phyloP scores from a whole-genome alignment of 2,888 invertebrate genomes.

The Conomelus anceps region DNA sequence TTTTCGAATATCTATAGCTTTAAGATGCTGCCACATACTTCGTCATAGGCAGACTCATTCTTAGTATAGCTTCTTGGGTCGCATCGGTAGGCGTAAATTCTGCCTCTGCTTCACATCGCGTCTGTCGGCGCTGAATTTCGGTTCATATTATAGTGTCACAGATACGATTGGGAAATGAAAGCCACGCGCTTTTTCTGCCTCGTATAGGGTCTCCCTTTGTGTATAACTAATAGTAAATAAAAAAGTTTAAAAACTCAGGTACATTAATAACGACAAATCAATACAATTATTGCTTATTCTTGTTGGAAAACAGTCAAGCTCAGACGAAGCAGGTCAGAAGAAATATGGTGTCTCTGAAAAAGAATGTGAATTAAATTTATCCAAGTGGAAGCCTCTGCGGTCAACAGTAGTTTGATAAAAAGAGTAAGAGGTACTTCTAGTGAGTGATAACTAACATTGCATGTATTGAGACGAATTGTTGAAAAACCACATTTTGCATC shows the following conservation, averaged over 20 bases:
- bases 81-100: too few relatives aligned
- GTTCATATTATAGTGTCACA: too few relatives aligned
- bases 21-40: too few relatives aligned
- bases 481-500: background rate
- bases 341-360: background rate
- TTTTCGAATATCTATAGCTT: too few relatives aligned
- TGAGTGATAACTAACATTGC: background rate
- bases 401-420: constrained; percentile 14
- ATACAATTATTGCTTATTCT: background rate
- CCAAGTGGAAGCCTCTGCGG: constrained; percentile 17
- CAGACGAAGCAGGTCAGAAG: background rate
- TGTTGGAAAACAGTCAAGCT: background rate
- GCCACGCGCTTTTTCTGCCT: too few relatives aligned
- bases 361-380: background rate
- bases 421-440: constrained; percentile 2
- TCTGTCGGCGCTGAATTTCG: too few relatives aligned
- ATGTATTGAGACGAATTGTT: background rate
- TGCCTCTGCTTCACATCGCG: too few relatives aligned
- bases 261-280: background rate
- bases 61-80: too few relatives aligned
- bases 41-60: too few relatives aligned
- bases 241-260: background rate
- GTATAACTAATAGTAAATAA: too few relatives aligned
- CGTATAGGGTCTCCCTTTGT: too few relatives aligned
- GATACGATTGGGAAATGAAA: too few relatives aligned